phyloP scores from a whole-genome alignment of 64 coral and sea anemone genomes.

The Montipora cactus region DNA sequence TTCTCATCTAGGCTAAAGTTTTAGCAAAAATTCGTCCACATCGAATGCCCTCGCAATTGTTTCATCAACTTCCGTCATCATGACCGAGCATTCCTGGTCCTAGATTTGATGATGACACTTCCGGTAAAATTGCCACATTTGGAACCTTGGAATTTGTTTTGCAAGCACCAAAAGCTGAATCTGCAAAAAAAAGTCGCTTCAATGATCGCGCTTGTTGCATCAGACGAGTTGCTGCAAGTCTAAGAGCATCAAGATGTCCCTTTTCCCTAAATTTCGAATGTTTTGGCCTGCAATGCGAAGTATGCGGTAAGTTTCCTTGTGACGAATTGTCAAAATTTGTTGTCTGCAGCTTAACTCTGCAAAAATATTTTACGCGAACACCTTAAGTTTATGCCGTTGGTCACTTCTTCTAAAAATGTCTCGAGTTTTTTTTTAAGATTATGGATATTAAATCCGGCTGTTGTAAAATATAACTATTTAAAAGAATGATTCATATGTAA shows the following conservation, averaged over 20 bases:
- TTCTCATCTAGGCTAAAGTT: neutral
- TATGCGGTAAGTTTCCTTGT: slow-evolving; percentile 1
- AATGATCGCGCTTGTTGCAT: neutral
- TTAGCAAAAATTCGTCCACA: neutral
- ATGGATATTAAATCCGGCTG: neutral
- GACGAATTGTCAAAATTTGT: neutral
- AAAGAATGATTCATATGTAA: too few relatives aligned
- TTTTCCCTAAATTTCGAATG: slow-evolving; percentile 35
- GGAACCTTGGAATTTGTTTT: slow-evolving; percentile 24
- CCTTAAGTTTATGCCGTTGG: too few relatives aligned
- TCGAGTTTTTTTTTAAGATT: neutral
- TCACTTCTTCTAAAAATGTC: neutral
- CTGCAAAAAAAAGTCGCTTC: neutral
- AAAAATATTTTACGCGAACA: too few relatives aligned
- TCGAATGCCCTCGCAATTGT: neutral
- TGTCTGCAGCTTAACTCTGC: neutral
- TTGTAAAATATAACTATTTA: too few relatives aligned
- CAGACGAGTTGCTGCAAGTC: neutral
- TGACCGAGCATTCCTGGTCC: slow-evolving; percentile 53
- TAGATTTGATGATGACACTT: slow-evolving; percentile 29
- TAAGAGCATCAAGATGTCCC: slow-evolving; percentile 2
- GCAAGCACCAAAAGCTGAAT: neutral
- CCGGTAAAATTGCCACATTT: slow-evolving; percentile 37
- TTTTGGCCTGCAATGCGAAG: slow-evolving; percentile 20
- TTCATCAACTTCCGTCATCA: slow-evolving; percentile 35